Conservation (phyloP, 2,888 invertebrate species). For the Chironomus riparius region DNA sequence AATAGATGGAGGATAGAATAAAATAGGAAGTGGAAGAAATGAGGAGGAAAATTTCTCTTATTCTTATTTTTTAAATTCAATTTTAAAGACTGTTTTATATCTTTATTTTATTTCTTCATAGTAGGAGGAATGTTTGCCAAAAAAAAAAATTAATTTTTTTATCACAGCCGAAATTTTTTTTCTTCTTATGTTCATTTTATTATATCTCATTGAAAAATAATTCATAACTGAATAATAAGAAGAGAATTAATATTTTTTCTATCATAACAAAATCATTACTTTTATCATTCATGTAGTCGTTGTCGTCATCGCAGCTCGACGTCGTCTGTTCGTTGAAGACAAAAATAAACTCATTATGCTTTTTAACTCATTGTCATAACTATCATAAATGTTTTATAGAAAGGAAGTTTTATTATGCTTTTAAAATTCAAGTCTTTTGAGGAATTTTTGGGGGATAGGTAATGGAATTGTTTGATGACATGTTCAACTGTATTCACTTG, state of each 20-base stretch:
- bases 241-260: background rate
- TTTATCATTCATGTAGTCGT: no score
- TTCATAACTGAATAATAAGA: background rate
- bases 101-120: background rate
- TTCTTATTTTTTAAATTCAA: no score
- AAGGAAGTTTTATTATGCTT: no score
- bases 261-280: background rate
- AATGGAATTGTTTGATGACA: no score
- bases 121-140: background rate
- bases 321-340: background rate
- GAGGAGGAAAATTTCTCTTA: no score
- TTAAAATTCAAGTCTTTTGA: no score
- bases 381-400: background rate
- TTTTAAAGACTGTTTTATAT: no score
- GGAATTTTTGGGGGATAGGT: no score
- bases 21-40: no score
- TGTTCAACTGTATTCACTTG: no score
- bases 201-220: background rate
- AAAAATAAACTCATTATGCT: background rate
- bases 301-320: no score
- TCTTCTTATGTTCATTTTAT: background rate
- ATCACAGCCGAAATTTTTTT: slow-evolving; percentile 26
- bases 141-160: slow-evolving; percentile 17
- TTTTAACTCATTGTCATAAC: background rate
- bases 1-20: background rate